Conservation (phyloP, 2,888 invertebrate species). For the Pheosia gnoma region DNA sequence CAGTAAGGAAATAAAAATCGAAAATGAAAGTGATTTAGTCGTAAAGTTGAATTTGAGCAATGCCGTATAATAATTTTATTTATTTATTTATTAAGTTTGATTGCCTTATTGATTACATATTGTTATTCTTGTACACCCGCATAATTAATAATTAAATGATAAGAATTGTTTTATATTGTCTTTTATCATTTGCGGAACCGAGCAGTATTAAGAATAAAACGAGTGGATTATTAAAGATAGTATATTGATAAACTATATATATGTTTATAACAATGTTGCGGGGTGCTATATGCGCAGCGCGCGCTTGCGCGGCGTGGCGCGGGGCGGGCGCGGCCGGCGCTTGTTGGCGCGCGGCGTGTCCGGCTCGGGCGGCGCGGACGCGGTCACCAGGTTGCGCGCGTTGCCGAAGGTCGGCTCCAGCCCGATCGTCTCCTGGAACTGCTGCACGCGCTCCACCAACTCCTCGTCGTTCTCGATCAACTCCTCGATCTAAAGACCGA, state of each 20-base stretch:
- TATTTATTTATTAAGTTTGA: constrained; percentile 50
- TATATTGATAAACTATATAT: background rate
- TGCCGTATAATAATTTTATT: constrained; percentile 51
- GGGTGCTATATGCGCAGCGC: constrained; percentile 45
- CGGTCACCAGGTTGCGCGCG: constrained; percentile 71
- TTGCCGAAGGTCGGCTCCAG: constrained; percentile 63
- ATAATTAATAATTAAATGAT: constrained; percentile 29
- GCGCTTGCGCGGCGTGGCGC: constrained; percentile 46
- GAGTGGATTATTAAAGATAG: background rate
- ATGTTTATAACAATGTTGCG: background rate
- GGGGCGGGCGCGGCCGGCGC: constrained; percentile 25
- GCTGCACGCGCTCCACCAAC: constrained; percentile 62
- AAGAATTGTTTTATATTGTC: constrained; percentile 25
- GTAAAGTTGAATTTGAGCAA: constrained; percentile 72
- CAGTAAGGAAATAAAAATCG: constrained; percentile 81
- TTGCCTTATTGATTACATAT: constrained; percentile 45
- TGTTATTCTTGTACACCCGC: constrained; percentile 59
- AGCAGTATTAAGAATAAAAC: background rate
- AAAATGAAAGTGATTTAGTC: constrained; percentile 74
- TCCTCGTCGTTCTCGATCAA: constrained; percentile 73
- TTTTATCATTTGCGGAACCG: background rate
- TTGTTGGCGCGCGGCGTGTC: constrained; percentile 62
- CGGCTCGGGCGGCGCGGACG: constrained; percentile 71
- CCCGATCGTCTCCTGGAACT: constrained; percentile 70
- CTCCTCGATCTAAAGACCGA: constrained; percentile 68